Evolutionary conservation across 2,113 vertebrate species (phyloP).

Genomic region (Sebastes schlegelii): DNA sequence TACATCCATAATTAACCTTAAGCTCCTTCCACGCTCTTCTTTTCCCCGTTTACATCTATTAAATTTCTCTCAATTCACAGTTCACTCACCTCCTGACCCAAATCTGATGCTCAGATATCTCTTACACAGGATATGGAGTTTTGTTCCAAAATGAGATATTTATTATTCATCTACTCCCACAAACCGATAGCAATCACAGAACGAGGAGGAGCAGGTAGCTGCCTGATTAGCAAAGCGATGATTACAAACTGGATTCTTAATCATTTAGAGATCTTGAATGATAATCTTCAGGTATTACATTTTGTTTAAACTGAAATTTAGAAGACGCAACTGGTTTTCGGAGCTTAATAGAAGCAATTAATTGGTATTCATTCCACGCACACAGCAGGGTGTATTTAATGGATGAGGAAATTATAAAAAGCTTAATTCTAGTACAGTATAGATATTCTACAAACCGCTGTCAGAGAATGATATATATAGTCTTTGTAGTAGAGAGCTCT

Average conservation of each 20-base stretch:
- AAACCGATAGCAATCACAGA: constrained; percentile 25
- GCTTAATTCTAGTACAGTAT: constrained; percentile 34
- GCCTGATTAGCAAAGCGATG: constrained; percentile 13
- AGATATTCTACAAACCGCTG: constrained; percentile 28
- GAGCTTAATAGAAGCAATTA: constrained; percentile 18
- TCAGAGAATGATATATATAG: constrained; percentile 4
- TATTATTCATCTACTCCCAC: constrained; percentile 6
- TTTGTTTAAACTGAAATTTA: constrained; percentile 17
- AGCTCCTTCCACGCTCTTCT: not conserved
- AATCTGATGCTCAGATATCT: constrained; percentile 32
- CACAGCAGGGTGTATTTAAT: constrained; percentile 21
- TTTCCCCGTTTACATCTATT: constrained; percentile 20
- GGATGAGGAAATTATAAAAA: constrained; percentile 35
- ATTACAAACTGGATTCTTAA: constrained; percentile 28
- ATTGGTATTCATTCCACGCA: constrained; percentile 36
- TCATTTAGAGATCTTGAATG: constrained; percentile 1
- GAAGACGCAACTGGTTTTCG: constrained; percentile 2
- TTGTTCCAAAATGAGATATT: constrained; percentile 25
- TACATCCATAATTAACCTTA: constrained; percentile 55
- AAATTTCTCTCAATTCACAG: constrained; percentile 18
- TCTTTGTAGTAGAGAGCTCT: not conserved
- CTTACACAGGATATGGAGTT: constrained; percentile 30
- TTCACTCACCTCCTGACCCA: constrained; percentile 47
- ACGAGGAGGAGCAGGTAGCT: not conserved
- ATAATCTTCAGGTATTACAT: constrained; percentile 21